phyloP scores from a whole-genome alignment of 2,113 vertebrate species.

The Baryphthengus martii region DNA sequence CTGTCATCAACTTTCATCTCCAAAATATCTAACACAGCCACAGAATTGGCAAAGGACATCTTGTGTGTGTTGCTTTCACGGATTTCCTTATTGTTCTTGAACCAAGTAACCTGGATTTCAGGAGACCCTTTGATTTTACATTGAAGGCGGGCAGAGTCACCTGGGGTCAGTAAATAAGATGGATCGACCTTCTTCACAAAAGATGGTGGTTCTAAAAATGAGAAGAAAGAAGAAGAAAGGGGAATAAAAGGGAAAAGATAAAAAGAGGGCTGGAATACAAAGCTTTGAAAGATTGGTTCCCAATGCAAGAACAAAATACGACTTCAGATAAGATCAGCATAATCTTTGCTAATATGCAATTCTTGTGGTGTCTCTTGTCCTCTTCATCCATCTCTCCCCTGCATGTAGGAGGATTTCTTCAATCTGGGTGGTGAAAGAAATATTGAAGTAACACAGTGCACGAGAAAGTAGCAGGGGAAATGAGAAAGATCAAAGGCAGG shows the following conservation, averaged over 20 bases:
- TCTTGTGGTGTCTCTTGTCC: neutral
- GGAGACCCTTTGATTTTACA: slow-evolving; percentile 93
- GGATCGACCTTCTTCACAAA: slow-evolving; percentile 95
- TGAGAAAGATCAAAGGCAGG: neutral
- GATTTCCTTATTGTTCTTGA: slow-evolving; percentile 92
- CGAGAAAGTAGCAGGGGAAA: neutral
- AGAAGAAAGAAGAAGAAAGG: neutral
- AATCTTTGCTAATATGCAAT: neutral
- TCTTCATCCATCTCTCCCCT: neutral
- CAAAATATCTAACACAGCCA: slow-evolving; percentile 84
- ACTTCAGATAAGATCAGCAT: neutral
- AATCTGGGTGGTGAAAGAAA: neutral
- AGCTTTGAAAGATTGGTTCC: neutral
- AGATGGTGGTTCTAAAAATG: slow-evolving; percentile 86
- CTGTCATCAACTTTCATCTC: slow-evolving; percentile 86
- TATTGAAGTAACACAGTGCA: neutral
- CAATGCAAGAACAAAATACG: neutral
- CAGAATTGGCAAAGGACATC: slow-evolving; percentile 83
- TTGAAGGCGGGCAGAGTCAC: slow-evolving; percentile 86
- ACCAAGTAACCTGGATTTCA: slow-evolving; percentile 92
- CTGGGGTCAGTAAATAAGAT: slow-evolving; percentile 91
- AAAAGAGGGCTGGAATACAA: slow-evolving; percentile 23
- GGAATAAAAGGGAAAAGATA: neutral
- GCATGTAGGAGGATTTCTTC: neutral
- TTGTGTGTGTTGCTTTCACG: slow-evolving; percentile 84